phyloP scores from a whole-genome alignment of 1,140 invertebrate genomes.

The Bombus difficillimus region DNA sequence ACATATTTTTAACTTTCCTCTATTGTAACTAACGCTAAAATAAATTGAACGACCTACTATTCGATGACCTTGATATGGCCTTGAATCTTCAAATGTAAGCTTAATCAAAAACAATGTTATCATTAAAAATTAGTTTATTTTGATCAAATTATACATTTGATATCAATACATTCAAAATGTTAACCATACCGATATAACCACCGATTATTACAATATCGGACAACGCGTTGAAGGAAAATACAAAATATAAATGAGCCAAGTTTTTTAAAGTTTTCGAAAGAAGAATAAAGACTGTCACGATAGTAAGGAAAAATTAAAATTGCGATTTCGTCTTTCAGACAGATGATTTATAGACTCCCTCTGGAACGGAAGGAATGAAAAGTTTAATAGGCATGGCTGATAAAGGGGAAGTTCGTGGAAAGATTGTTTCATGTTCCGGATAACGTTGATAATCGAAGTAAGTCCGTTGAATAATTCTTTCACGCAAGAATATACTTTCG shows the following conservation, averaged over 20 bases:
- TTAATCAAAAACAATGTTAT: too few species aligned
- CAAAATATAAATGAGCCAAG: neutral
- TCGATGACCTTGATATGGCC: too few species aligned
- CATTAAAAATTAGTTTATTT: too few species aligned
- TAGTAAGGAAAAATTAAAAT: constrained; percentile 15
- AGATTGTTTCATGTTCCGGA: neutral
- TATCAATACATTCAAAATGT: too few species aligned
- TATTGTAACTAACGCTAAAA: too few species aligned
- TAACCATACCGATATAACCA: too few species aligned
- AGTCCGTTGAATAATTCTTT: neutral
- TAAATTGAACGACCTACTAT: too few species aligned
- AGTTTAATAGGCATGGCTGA: constrained; percentile 18
- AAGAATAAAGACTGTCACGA: neutral
- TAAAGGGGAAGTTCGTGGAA: neutral
- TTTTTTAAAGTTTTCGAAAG: neutral
- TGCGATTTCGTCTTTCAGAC: neutral
- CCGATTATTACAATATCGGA: too few species aligned
- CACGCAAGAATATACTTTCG: too few species aligned
- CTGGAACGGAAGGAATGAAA: neutral
- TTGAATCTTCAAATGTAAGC: too few species aligned
- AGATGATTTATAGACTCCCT: constrained; percentile 2
- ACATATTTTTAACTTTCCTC: too few species aligned
- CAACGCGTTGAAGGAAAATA: neutral
- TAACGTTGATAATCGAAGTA: neutral
- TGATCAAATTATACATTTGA: too few species aligned